phyloP scores from a whole-genome alignment of 2,888 invertebrate genomes.

The Xestoiulus laeticollis region DNA sequence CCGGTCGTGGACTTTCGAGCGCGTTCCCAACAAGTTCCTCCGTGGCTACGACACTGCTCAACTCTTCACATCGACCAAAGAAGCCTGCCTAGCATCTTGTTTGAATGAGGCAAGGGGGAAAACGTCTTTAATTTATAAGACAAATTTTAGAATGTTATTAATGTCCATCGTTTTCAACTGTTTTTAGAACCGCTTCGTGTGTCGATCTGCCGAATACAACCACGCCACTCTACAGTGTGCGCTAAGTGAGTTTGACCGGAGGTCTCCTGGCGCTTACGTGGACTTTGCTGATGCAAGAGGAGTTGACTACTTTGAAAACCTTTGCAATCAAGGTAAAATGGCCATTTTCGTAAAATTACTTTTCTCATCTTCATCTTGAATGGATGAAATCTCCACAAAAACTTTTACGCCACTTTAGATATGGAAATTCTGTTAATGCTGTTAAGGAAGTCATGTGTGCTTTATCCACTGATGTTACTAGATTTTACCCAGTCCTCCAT shows the following conservation, averaged over 20 bases:
- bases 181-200: conserved; percentile 83
- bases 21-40: conserved; percentile 91
- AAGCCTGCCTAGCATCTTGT: conserved; percentile 91
- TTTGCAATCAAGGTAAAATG: conserved; percentile 79
- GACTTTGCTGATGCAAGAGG: conserved; percentile 88
- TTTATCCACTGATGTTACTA: too few species aligned
- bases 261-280: conserved; percentile 87
- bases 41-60: conserved; percentile 89
- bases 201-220: conserved; percentile 92
- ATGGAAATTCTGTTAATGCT: too few species aligned
- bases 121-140: not conserved
- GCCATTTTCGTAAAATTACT: not conserved
- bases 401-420: too few species aligned
- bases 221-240: conserved; percentile 92
- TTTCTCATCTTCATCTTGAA: too few species aligned
- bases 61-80: conserved; percentile 92
- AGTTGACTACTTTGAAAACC: conserved; percentile 87
- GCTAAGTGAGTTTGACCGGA: conserved; percentile 86
- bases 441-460: too few species aligned
- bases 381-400: too few species aligned
- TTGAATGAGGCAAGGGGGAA: conserved; percentile 79
- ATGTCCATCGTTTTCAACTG: conserved; percentile 29
- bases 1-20: conserved; percentile 91
- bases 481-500: too few species aligned
- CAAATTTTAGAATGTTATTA: too few species aligned